Base-by-base conservation (phyloP, 2,888 invertebrate genomes). In the Andricus curvator region DNA sequence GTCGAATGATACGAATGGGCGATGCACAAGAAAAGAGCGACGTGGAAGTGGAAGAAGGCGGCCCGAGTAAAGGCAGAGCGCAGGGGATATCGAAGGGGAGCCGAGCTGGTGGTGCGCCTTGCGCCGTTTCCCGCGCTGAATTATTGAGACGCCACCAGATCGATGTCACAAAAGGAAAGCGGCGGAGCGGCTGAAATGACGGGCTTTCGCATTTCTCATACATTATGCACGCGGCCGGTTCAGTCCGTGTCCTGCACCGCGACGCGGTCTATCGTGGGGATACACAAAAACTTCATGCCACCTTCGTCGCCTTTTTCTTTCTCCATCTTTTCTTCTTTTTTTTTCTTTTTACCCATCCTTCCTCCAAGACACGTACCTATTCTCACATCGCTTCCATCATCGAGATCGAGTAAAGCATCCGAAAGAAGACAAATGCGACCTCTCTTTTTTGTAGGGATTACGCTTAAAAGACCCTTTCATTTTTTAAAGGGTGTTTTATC, bases 131-230 rank as follows among this genome's bases (percentile, higher is more conserved):
- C 91, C 91, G 90, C 90, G 87, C 83, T 92, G 92, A 92, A 92
- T 92, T 91, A 92, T 92, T 92, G 91, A 92, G 91, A 90, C 88
- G 83, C 89, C 86, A 88, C 84, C 91, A 91, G 91, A 92, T 92
- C 92, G 92, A 92, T 92, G 92, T 91, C 90, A 90, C 91, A 90
- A 91, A 91, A 91, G 89, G 90, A 91, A 91, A 91, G 88, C 90
- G 89, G 87, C 86, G 86, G 86, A 90, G 88, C 89, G 91, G 89
- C 89, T 91, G 90, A 91, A 91, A 91, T 91, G 91, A 91, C 91
- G 91, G 90, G 91, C 91, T 91, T 91, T 91, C 90, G 90, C 89
- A 88, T 90, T 87, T 88, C 88, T 90, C 89, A 89, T 91, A 90
- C 88, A 91, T 91, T 91, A 91, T 91, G 90, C 89, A 90, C 88